These are phyloP conservation scores for Ophiothrix spiculata DNA, from an alignment of 35 echinoderm and acorn worm genomes.

Conservation along the genomic window DNA sequence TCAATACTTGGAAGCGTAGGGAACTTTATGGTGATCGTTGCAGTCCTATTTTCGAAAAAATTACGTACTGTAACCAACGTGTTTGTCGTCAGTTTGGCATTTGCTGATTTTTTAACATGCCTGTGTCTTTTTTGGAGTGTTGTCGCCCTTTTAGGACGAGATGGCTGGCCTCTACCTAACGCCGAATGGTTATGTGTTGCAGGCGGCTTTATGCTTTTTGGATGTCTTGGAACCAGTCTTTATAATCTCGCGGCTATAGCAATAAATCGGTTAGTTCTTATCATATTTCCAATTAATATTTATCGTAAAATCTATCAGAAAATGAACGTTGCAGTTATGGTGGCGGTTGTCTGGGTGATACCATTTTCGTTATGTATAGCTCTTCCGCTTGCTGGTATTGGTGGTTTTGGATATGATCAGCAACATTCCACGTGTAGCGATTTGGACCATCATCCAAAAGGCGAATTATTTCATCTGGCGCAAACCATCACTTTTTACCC, in stretches of 20 bases:
- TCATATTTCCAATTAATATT: background rate
- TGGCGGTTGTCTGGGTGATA: background rate
- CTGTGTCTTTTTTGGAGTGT: slow-evolving; percentile 35
- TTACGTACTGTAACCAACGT: slow-evolving; percentile 55
- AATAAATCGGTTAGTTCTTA: background rate
- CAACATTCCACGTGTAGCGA: background rate
- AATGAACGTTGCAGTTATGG: background rate
- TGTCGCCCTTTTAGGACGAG: background rate
- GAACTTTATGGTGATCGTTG: slow-evolving; percentile 53
- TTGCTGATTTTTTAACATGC: slow-evolving; percentile 37
- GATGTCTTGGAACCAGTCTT: background rate
- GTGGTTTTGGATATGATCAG: background rate
- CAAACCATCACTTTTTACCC: background rate
- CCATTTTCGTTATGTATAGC: background rate
- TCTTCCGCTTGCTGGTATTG: background rate
- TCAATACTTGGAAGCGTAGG: slow-evolving; percentile 37
- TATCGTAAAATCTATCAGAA: background rate
- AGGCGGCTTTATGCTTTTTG: background rate
- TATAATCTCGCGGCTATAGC: background rate
- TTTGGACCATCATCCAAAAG: background rate
- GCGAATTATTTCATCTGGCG: background rate
- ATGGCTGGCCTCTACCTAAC: slow-evolving; percentile 5
- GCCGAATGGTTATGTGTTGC: background rate
- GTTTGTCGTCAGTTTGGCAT: slow-evolving; percentile 70
- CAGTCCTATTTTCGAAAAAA: slow-evolving; percentile 45